Base-by-base conservation (phyloP, 2,797 vertebrate species). In the Rhabdomys pumilio region DNA sequence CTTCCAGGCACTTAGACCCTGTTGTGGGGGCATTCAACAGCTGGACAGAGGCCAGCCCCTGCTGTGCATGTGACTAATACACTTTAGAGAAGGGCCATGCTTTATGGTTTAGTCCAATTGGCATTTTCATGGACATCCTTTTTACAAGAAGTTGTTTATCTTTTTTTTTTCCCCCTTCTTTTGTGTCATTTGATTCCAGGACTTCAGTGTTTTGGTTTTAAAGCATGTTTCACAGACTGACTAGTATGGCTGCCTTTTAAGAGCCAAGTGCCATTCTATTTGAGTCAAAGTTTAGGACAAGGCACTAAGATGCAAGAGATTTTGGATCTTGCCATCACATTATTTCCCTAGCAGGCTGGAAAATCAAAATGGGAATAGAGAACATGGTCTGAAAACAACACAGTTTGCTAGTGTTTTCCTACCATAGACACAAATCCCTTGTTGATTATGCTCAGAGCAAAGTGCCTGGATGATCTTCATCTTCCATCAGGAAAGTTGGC, bases 131-230 rank as follows among this genome's bases (percentile, higher is more conserved):
- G 81, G 91, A 96, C 91, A 53, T 44, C 55, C 80, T 83, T 96
- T 34, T 96, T 89, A 86, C 22, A 81, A 94, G 77, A 96, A 97
- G 65, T 69, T 72, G 77, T 87, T 75, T 53, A 72, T 87, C 89
- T 76, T 47, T 88, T 81, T 88, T 85, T 75, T 92, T 34, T 4
- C 2, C 67, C 90, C 12, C 50, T 61, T 79, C n/a, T 93, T 88
- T 84, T 96, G 94, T 97, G 93, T 93, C 93, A 12, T 94, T 95
- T 96, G 57, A 88, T 91, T 91, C 95, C 34, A 93, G 73, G 75
- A 94, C 63, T 57, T 75, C 67, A 91, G 47, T 47, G 20, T 38
- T 57, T 75, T 88, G 38, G 44, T 96, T 95, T 88, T 26, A 47
- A 90, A 87, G 44, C 0, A 6, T 44, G 63, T 96, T 96, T 97